These are phyloP conservation scores for Irena cyanogastra DNA, from an alignment of 2,113 vertebrate species.

Conservation along the genomic window DNA sequence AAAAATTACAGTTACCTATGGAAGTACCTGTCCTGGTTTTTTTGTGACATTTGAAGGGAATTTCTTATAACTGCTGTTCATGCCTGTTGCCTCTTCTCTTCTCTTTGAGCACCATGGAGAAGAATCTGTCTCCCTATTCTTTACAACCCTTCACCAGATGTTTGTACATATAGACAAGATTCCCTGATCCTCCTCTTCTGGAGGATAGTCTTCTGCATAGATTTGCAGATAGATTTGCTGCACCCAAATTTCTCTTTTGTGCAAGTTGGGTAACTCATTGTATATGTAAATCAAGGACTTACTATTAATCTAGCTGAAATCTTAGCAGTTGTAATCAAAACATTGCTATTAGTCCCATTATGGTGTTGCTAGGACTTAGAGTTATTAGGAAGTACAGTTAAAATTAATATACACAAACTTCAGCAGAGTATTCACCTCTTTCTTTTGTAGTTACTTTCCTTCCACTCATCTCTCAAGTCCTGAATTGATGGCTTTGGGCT, in stretches of 20 bases:
- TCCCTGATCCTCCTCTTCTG: fast-evolving
- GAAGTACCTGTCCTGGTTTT: fast-evolving
- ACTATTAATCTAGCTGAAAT: neutral
- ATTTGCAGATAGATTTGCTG: too few relatives aligned
- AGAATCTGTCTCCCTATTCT: neutral
- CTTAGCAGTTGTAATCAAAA: neutral
- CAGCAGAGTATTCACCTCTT: neutral
- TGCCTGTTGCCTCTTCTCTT: neutral
- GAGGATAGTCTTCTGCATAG: neutral
- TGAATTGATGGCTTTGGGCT: neutral
- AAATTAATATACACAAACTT: neutral
- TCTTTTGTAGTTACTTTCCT: neutral
- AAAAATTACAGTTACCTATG: neutral
- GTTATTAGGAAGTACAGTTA: neutral
- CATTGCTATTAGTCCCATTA: neutral
- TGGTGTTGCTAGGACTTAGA: neutral
- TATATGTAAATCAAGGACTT: neutral
- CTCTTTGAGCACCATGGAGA: neutral
- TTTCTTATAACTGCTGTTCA: neutral
- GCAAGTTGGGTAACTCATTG: fast-evolving
- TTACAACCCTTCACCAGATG: neutral
- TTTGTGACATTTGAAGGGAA: neutral
- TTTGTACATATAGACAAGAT: neutral
- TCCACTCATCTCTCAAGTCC: neutral
- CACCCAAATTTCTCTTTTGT: neutral